Conservation (phyloP, 2,113 vertebrate genomes). For the Antechinus stuartii region DNA sequence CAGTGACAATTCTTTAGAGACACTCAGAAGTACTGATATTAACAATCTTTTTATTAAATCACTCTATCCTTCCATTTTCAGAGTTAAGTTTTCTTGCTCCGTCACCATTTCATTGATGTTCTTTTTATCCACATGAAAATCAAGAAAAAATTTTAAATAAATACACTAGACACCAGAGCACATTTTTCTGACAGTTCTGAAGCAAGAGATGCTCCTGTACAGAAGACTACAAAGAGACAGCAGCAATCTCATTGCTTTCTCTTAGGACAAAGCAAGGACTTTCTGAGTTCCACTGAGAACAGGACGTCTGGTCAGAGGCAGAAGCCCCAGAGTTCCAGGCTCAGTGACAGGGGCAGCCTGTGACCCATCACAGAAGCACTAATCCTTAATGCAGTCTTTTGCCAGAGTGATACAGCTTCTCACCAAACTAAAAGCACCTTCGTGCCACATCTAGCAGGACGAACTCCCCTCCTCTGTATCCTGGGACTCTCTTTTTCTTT, state of each 20-base stretch:
- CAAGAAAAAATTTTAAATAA: not conserved
- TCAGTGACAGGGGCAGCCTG: not conserved
- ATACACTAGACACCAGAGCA: not conserved
- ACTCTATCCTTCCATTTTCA: not conserved
- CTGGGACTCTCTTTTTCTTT: constrained; percentile 9
- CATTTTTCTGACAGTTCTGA: not conserved
- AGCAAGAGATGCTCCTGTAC: not conserved
- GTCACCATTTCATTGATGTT: not conserved
- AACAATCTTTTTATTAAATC: not conserved
- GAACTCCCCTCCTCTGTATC: not conserved
- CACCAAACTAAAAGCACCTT: constrained; percentile 59
- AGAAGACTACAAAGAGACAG: not conserved
- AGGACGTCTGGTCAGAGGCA: not conserved
- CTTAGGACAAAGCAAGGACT: not conserved
- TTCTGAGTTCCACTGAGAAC: not conserved
- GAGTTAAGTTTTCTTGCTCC: not conserved
- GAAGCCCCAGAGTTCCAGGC: not conserved
- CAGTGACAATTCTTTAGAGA: not conserved
- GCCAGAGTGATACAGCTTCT: constrained; percentile 37
- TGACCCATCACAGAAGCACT: not conserved
- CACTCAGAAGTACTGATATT: not conserved
- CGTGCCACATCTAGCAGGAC: constrained; percentile 18
- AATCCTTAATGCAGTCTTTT: not conserved
- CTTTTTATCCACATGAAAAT: not conserved
- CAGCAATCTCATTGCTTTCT: not conserved